These are phyloP conservation scores for Rhagophthalmus giganteus DNA, from an alignment of 2,888 invertebrate genomes.

Conservation along the genomic window DNA sequence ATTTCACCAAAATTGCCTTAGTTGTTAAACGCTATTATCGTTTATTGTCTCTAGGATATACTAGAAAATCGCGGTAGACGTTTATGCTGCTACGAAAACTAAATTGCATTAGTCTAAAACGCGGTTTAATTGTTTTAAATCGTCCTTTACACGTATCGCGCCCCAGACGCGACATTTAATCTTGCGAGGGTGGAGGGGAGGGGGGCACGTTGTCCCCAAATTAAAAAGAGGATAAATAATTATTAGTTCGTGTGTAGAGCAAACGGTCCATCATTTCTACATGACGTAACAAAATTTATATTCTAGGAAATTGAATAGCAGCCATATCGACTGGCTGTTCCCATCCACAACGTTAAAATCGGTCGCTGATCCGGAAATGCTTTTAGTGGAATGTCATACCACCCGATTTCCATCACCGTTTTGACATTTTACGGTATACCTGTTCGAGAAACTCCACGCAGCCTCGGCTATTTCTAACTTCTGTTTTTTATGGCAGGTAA, in stretches of 20 bases:
- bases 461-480: slow-evolving; percentile 25
- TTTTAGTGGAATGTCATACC: slow-evolving; percentile 52
- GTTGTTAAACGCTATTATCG: slow-evolving; percentile 45
- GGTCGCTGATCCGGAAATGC: slow-evolving; percentile 51
- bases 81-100: slow-evolving; percentile 13
- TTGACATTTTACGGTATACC: slow-evolving; percentile 50
- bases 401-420: slow-evolving; percentile 50
- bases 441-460: slow-evolving; percentile 34
- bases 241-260: slow-evolving; percentile 11
- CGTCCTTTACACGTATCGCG: no score
- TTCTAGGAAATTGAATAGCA: slow-evolving; percentile 48
- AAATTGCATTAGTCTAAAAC: no score
- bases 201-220: no score
- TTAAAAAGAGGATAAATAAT: slow-evolving; percentile 9
- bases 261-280: slow-evolving; percentile 39
- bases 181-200: no score
- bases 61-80: slow-evolving; percentile 10
- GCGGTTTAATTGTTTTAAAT: no score
- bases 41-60: slow-evolving; percentile 32
- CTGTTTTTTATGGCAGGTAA: slow-evolving; percentile 30
- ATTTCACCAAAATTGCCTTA: slow-evolving; percentile 46
- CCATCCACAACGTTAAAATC: slow-evolving; percentile 34
- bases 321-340: slow-evolving; percentile 44
- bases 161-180: no score
- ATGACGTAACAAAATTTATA: slow-evolving; percentile 44